phyloP scores from a whole-genome alignment of 1,140 invertebrate genomes.

The Solenopsis invicta region DNA sequence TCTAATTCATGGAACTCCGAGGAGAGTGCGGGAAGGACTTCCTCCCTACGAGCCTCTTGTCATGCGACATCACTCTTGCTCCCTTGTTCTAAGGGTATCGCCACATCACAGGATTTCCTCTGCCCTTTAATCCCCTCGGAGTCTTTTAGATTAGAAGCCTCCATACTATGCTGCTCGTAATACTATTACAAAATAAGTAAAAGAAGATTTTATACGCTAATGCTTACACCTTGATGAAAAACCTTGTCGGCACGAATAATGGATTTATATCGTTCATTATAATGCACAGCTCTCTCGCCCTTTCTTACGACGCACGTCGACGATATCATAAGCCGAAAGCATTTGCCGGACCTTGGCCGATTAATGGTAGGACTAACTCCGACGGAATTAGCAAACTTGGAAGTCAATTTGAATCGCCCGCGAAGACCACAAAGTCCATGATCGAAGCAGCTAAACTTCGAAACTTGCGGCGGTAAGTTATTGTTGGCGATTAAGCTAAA shows the following conservation, averaged over 20 bases:
- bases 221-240: no score
- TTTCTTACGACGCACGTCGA: conserved; percentile 19
- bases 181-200: neutral
- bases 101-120: no score
- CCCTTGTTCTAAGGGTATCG: no score
- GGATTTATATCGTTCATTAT: conserved; percentile 16
- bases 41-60: no score
- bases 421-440: conserved; percentile 58
- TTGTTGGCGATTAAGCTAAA: conserved; percentile 68
- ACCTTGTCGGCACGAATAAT: neutral
- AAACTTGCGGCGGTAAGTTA: conserved; percentile 44
- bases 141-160: no score
- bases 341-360: conserved; percentile 66
- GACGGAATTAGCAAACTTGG: conserved; percentile 61
- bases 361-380: conserved; percentile 60
- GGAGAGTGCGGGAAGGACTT: no score
- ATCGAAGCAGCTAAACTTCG: conserved; percentile 39
- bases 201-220: neutral
- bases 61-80: no score
- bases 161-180: neutral
- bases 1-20: no score
- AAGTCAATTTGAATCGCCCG: conserved; percentile 41
- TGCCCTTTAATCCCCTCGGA: no score
- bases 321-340: conserved; percentile 58
- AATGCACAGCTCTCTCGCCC: conserved; percentile 20